Evolutionary conservation across 2,113 vertebrate genomes (phyloP), one percentile per base, ranked within the genome.

Genomic region (Menidia beryllina): DNA sequence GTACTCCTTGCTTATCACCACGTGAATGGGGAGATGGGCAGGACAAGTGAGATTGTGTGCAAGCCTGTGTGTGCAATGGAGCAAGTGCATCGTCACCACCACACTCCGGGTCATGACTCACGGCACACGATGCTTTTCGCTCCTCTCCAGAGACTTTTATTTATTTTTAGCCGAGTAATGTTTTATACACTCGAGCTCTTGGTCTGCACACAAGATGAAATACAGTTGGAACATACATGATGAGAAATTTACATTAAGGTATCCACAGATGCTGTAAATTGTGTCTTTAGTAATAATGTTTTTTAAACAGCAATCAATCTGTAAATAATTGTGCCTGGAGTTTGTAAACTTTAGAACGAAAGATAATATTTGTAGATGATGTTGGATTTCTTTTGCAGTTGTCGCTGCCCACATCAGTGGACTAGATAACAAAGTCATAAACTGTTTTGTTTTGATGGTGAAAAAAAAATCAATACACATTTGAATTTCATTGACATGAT

Each of bases 121-220:
- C 64, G 67, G 71, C 20, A 15, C 83, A 84, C 84, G 80, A 85
- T 84, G 80, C 75, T 85, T 85, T 86, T 81, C 71, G 24, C 75
- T 85, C 54, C 77, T 83, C 81, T 83, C 67, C 45, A 15, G 43
- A 81, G 70, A 72, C 72, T 65, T 86, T 85, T 85, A 76, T 88
- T 86, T 88, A 86, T 90, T 88, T 90, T 88, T 90, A 89, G 87
- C 82, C 77, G 84, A 88, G 85, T 75, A 89, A 80, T 25, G 24
- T 83, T 85, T 85, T 78, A 78, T 81, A 82, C 43, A 24, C 70
- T 79, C 58, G 20, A 78, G 69, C 75, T 75, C 56, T 60, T 60
- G 77, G 54, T 36, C 75, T 75, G 74, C 63, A 78, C 63, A 73
- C 64, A 68, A 65, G 45, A 86, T 72, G 45, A 66, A 72, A 45